A percentile compares a stretch with the other conserved stretches of the same genome.
Conservation (phyloP, 2,888 invertebrate species). For the Oxystoma pomonae region DNA sequence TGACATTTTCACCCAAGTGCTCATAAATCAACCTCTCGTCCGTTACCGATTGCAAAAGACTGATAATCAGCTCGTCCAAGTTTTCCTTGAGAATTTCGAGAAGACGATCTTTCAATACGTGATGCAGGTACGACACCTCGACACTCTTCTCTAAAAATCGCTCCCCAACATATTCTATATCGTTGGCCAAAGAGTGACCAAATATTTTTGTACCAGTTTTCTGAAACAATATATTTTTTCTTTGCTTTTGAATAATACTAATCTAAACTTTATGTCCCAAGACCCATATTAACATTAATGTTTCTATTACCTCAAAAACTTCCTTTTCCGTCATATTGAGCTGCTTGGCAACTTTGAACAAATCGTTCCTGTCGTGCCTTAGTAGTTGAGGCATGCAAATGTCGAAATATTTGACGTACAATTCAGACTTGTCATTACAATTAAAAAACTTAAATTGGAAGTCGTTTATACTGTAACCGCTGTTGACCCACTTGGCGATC, state of each 20-base stretch:
- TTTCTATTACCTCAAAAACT: conserved; percentile 25
- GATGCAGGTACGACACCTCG: conserved; percentile 35
- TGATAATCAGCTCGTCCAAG: conserved; percentile 39
- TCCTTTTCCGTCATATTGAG: conserved; percentile 23
- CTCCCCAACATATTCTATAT: conserved; percentile 32
- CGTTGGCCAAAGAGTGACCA: conserved; percentile 29
- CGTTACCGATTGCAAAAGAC: conserved; percentile 38
- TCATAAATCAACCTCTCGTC: conserved; percentile 35
- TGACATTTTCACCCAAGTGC: conserved; percentile 26
- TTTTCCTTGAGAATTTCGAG: conserved; percentile 26
- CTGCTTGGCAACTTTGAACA: conserved; percentile 24
- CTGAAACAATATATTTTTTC: conserved; percentile 26
- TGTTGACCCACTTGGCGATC: conserved; percentile 44
- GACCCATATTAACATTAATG: no score
- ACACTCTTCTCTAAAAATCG: conserved; percentile 33
- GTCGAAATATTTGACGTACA: conserved; percentile 45
- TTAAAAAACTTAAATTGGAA: conserved; percentile 45
- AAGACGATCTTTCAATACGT: conserved; percentile 34
- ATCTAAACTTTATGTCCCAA: no score
- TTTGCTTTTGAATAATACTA: no score
- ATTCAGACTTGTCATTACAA: conserved; percentile 41
- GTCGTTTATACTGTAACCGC: conserved; percentile 33
- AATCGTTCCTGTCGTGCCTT: conserved; percentile 36
- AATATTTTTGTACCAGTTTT: conserved; percentile 31
- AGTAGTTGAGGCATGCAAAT: conserved; percentile 47